A percentile compares a stretch with the other conserved stretches of the same genome.
phyloP scores from a whole-genome alignment of 1,140 invertebrate genomes.

The Chymomyza costata region DNA sequence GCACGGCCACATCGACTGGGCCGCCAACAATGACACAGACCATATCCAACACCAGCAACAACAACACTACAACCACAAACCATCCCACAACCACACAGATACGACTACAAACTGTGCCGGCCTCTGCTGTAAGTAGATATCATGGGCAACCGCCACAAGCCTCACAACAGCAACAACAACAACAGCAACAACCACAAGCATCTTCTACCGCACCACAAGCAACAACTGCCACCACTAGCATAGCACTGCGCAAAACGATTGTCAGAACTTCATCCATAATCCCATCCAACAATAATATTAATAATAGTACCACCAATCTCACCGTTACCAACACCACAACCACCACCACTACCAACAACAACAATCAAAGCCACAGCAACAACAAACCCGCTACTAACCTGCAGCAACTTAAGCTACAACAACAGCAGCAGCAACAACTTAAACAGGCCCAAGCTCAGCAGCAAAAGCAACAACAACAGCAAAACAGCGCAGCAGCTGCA shows the following conservation, averaged over 20 bases:
- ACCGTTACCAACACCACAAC: slow-evolving; percentile 53
- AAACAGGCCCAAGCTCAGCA: slow-evolving; percentile 40
- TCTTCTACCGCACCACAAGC: slow-evolving; percentile 48
- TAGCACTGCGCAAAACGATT: slow-evolving; percentile 79
- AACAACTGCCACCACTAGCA: slow-evolving; percentile 66
- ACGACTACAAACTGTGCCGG: slow-evolving; percentile 78
- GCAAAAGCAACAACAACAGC: slow-evolving; percentile 41
- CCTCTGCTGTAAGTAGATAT: slow-evolving; percentile 79
- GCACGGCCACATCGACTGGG: slow-evolving; percentile 80
- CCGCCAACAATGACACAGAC: slow-evolving; percentile 76
- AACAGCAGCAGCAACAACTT: slow-evolving; percentile 46
- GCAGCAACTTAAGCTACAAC: slow-evolving; percentile 61
- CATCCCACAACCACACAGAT: slow-evolving; percentile 75
- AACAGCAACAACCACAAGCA: slow-evolving; percentile 43
- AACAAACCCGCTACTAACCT: too few relatives aligned
- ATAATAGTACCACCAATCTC: slow-evolving; percentile 42
- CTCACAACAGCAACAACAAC: slow-evolving; percentile 48
- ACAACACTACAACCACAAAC: slow-evolving; percentile 63
- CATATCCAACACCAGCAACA: slow-evolving; percentile 60
- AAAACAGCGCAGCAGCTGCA: slow-evolving; percentile 44
- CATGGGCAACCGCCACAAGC: slow-evolving; percentile 75
- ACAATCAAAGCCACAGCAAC: slow-evolving; percentile 53
- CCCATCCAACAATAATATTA: slow-evolving; percentile 65
- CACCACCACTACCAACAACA: slow-evolving; percentile 44
- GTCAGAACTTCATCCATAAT: slow-evolving; percentile 73